Evolutionary conservation across 2,888 invertebrate species (phyloP).

Genomic region (Conistra vaccinii): DNA sequence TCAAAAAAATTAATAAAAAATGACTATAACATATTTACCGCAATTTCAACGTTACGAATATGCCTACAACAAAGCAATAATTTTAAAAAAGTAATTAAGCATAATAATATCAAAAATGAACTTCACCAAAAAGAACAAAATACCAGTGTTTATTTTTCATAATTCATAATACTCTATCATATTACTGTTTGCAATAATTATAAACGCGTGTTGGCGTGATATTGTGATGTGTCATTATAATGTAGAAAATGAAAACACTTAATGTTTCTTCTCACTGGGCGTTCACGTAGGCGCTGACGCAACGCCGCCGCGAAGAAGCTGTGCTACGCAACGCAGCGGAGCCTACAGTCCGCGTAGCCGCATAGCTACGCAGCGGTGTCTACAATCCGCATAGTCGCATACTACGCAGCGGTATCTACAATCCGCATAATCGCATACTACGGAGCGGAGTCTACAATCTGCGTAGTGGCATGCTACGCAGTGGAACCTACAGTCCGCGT

Average conservation of each 20-base stretch:
- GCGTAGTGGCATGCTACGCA: neutral
- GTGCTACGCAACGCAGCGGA: neutral
- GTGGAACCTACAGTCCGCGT: neutral
- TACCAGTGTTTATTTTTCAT: neutral
- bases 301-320: neutral
- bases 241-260: neutral
- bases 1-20: no score
- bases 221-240: neutral
- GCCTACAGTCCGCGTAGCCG: neutral
- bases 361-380: no score
- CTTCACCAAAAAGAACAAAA: neutral
- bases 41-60: neutral
- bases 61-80: neutral
- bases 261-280: neutral
- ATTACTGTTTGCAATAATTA: conserved; percentile 1
- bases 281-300: neutral
- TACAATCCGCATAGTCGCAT: neutral
- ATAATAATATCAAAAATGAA: neutral
- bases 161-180: neutral
- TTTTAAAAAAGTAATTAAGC: neutral
- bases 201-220: neutral
- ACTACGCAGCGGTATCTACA: neutral
- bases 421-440: neutral
- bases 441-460: neutral
- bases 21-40: neutral